Evolutionary conservation across 2,113 vertebrate species (phyloP).

Genomic region (Malurus melanocephalus): DNA sequence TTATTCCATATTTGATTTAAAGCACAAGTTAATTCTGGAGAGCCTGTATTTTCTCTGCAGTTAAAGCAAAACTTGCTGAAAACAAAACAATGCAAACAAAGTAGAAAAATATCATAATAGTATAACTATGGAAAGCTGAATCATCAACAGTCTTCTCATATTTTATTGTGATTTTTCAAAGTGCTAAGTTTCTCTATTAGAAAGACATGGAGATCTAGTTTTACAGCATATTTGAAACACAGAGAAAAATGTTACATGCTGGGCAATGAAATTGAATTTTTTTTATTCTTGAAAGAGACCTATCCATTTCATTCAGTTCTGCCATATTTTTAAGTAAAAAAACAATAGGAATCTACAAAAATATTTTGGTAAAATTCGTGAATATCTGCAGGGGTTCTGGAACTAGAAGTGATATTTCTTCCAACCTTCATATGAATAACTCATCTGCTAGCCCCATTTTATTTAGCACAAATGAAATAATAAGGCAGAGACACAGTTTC

Average conservation of each 20-base stretch:
- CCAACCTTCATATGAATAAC: slow-evolving; percentile 59
- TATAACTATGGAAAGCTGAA: slow-evolving; percentile 51
- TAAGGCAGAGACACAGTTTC: slow-evolving; percentile 34
- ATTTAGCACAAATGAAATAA: slow-evolving; percentile 69
- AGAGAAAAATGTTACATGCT: slow-evolving; percentile 74
- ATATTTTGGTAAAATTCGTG: slow-evolving; percentile 74
- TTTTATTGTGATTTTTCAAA: slow-evolving; percentile 61
- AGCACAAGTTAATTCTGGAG: neutral
- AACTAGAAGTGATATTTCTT: slow-evolving; percentile 60
- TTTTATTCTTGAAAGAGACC: slow-evolving; percentile 69
- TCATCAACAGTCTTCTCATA: slow-evolving; percentile 48
- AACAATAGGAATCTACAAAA: slow-evolving; percentile 70
- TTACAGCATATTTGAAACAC: slow-evolving; percentile 73
- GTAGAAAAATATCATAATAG: slow-evolving; percentile 30
- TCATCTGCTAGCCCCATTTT: slow-evolving; percentile 31
- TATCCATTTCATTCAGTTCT: slow-evolving; percentile 71
- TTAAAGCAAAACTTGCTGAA: slow-evolving; percentile 39
- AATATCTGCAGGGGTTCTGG: slow-evolving; percentile 60
- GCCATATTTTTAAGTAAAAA: slow-evolving; percentile 73
- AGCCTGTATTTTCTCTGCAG: slow-evolving; percentile 2
- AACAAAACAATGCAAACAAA: slow-evolving; percentile 38
- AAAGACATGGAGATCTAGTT: slow-evolving; percentile 71
- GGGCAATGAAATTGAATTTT: slow-evolving; percentile 75
- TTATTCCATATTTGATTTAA: neutral
- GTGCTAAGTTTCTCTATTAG: slow-evolving; percentile 69